Conservation (phyloP, 2,888 invertebrate genomes). For the Trichogramma evanescens region DNA sequence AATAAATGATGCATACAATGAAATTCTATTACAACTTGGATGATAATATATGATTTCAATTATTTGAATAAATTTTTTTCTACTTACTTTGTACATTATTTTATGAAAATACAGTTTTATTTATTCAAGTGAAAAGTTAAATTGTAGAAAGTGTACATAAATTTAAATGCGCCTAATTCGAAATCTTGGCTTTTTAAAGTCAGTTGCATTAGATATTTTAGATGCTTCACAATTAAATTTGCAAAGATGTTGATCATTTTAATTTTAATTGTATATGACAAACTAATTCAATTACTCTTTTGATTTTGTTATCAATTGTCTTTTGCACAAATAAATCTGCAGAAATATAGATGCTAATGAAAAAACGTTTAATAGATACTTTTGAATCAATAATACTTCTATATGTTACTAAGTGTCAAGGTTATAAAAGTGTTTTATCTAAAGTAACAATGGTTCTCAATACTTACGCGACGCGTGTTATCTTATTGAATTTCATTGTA, state of each 20-base stretch:
- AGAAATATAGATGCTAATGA: constrained; percentile 1
- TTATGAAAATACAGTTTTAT: no score
- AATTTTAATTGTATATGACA: no score
- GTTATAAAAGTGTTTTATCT: constrained; percentile 14
- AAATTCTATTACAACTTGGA: constrained; percentile 16
- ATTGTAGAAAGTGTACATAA: no score
- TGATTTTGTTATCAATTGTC: constrained; percentile 27
- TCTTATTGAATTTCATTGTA: constrained; percentile 30
- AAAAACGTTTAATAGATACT: constrained; percentile 7
- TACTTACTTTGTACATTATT: no score
- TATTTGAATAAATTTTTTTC: no score
- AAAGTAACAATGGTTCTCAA: constrained; percentile 15
- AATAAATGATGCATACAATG: constrained; percentile 22
- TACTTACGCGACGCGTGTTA: constrained; percentile 9
- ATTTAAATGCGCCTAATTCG: no score
- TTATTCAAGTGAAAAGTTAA: no score
- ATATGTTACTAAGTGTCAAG: constrained; percentile 12
- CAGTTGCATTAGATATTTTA: no score
- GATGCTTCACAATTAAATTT: no score
- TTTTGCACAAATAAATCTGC: constrained; percentile 27
- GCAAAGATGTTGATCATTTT: no score
- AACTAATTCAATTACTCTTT: neutral
- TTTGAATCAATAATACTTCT: constrained; percentile 14
- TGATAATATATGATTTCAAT: no score
- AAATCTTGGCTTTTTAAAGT: no score